phyloP scores from a whole-genome alignment of 2,797 vertebrate species.

The Phrynocephalus forsythii region DNA sequence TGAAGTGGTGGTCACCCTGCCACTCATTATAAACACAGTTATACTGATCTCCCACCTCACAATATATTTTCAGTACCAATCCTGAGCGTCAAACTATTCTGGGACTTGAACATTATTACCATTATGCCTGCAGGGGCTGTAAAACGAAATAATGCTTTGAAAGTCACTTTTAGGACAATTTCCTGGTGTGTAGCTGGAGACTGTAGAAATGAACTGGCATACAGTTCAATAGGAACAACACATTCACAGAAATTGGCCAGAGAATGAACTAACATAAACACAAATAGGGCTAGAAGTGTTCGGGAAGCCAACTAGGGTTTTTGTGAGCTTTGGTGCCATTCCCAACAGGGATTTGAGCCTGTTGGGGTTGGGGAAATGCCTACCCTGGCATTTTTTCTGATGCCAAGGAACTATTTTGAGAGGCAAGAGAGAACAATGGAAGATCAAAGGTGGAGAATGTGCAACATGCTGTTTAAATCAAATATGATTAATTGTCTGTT shows the following conservation, averaged over 20 bases:
- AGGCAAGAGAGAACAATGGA: constrained; percentile 8
- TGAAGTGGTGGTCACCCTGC: not conserved
- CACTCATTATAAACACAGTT: not conserved
- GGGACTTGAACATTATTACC: not conserved
- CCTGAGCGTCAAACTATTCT: not conserved
- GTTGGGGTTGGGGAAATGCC: rapidly evolving
- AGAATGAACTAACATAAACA: not conserved
- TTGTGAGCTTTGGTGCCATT: not conserved
- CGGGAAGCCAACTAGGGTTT: not conserved
- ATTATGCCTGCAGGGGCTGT: not conserved
- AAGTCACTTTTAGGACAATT: constrained; percentile 4
- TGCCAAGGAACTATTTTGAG: not conserved
- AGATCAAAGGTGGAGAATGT: not conserved
- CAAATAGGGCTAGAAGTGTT: constrained; percentile 1
- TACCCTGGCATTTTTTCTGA: not conserved
- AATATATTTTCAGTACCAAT: not conserved
- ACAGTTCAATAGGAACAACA: constrained; percentile 15
- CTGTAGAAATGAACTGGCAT: constrained; percentile 6
- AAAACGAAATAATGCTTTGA: constrained; percentile 1
- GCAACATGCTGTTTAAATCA: constrained; percentile 15
- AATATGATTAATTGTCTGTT: constrained; percentile 40
- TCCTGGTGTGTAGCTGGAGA: not conserved
- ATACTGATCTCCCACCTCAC: not conserved
- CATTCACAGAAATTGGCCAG: not conserved
- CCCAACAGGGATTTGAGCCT: not conserved